Percentiles rank a stretch among this genome's conserved stretches.
Evolutionary conservation across 2,797 vertebrate genomes (phyloP).

Genomic region (Argyrosomus regius): DNA sequence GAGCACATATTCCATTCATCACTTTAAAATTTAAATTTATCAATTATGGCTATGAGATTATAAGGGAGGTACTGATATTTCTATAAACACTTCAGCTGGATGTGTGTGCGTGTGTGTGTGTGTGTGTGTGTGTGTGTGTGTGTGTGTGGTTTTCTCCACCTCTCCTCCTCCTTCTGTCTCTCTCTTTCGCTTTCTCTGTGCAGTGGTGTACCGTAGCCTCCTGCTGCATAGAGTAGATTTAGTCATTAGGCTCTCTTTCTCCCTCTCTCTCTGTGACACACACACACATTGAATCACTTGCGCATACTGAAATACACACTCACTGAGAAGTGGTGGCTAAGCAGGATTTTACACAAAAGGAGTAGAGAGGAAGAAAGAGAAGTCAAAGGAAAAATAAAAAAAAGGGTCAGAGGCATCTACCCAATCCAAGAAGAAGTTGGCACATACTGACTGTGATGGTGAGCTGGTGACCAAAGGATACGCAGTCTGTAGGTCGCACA

Average conservation of each 20-base stretch:
- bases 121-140: slow-evolving; percentile 28
- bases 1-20: slow-evolving; percentile 2
- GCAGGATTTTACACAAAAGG: slow-evolving; percentile 39
- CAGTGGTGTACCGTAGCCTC: slow-evolving; percentile 16
- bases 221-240: slow-evolving; percentile 57
- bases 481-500: slow-evolving; percentile 26
- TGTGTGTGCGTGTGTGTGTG: slow-evolving; percentile 15
- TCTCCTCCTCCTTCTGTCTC: slow-evolving; percentile 7
- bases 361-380: slow-evolving; percentile 11
- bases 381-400: slow-evolving; percentile 1
- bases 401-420: slow-evolving; percentile 21
- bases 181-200: slow-evolving; percentile 25
- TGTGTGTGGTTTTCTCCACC: slow-evolving; percentile 19
- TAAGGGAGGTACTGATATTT: slow-evolving; percentile 2
- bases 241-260: slow-evolving; percentile 51
- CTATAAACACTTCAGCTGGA: not conserved
- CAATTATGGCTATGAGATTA: not conserved
- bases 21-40: slow-evolving; percentile 15
- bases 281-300: not conserved
- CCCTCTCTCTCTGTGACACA: slow-evolving; percentile 10
- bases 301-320: slow-evolving; percentile 19
- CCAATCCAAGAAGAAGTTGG: slow-evolving; percentile 13
- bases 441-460: slow-evolving; percentile 30
- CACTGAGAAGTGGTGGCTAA: slow-evolving; percentile 39
- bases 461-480: slow-evolving; percentile 24